Conservation (phyloP, 2,113 vertebrate genomes). For the Malurus alboscapulatus region DNA sequence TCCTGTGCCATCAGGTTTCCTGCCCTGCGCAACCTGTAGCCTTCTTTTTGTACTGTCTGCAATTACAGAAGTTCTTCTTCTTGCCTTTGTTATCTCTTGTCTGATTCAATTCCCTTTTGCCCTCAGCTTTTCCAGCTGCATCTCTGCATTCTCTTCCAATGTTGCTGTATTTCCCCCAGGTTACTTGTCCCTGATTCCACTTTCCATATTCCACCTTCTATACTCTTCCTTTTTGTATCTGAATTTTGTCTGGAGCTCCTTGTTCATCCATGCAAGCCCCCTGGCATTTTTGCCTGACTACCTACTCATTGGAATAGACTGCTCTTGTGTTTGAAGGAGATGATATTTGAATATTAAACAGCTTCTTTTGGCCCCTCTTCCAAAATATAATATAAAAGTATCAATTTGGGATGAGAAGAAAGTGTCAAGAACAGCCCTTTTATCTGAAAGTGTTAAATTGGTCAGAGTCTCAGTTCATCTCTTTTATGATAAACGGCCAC, state of each 20-base stretch:
- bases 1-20: background rate
- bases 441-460: background rate
- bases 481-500: background rate
- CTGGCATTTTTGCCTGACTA: slow-evolving; percentile 19
- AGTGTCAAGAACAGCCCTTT: background rate
- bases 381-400: background rate
- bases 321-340: background rate
- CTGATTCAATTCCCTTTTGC: background rate
- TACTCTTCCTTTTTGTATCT: background rate
- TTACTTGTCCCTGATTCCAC: background rate
- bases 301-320: background rate
- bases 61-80: background rate
- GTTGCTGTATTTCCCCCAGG: background rate
- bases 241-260: background rate
- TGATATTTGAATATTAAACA: slow-evolving; percentile 12
- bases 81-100: background rate
- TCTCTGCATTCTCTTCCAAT: background rate
- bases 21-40: background rate
- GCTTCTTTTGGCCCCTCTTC: background rate
- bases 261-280: background rate
- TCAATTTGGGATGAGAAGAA: background rate
- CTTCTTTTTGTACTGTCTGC: background rate
- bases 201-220: background rate
- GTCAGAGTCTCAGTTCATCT: background rate
- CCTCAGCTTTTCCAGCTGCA: background rate